Conservation (phyloP, 2,113 vertebrate species). For the Ranitomeya imitator region DNA sequence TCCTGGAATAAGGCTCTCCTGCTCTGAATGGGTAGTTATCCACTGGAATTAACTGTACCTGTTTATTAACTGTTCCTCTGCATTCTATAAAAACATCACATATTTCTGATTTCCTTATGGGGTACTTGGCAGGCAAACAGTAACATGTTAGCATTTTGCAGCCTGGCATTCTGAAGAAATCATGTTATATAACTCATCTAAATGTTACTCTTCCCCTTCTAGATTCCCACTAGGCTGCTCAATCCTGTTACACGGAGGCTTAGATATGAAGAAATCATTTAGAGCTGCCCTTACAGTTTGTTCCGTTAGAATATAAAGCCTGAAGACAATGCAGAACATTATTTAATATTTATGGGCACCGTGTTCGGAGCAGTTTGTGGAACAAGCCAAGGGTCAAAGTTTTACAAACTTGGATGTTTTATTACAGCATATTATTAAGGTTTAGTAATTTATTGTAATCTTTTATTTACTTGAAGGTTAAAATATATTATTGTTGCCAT, state of each 20-base stretch:
- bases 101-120: not conserved
- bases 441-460: not conserved
- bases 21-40: too few relatives aligned
- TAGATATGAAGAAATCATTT: constrained; percentile 13
- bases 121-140: not conserved
- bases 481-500: not conserved
- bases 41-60: too few relatives aligned
- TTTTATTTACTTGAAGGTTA: not conserved
- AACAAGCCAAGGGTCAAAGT: not conserved
- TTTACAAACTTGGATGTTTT: not conserved
- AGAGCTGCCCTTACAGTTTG: not conserved
- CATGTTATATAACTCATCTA: not conserved
- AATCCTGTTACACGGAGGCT: not conserved
- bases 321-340: not conserved
- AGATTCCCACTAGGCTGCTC: not conserved
- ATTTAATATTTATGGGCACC: constrained; percentile 22
- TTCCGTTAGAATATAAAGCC: not conserved
- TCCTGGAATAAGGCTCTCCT: too few relatives aligned
- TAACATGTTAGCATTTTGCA: not conserved
- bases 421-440: not conserved
- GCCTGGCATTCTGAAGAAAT: not conserved
- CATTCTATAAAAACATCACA: not conserved
- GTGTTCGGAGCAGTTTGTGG: not conserved
- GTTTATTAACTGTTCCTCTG: not conserved
- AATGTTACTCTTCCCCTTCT: not conserved